Evolutionary conservation across 2,888 invertebrate genomes (phyloP), one percentile per base, ranked within the genome.

Genomic region (Proisotoma minuta): DNA sequence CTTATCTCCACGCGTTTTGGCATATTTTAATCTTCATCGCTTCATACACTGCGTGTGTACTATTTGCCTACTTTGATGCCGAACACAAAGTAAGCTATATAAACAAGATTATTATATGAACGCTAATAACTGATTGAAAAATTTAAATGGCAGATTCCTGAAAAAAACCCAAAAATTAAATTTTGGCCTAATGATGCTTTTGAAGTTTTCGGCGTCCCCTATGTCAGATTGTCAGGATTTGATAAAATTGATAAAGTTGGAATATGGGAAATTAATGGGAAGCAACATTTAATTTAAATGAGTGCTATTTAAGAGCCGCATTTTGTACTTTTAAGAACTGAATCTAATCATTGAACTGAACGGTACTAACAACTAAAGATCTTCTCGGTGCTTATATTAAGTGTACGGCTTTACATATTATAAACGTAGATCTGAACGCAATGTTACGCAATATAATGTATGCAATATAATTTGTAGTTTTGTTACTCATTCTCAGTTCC

Each of bases 1-100:
- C 89, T 0, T 90, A 90, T 78, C 81, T 91, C 75, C 90, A 91
- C 76, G 88, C 87, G 12, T 81, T 89, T 20, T 91, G 90, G 90
- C 90, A 91, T 77, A 79, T 91, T 15, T 84, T 89, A 57, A 88
- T 89, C 70, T 89, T 88, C 75, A 87, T 90, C 54, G 85, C 88
- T 0, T 84, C 87, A 29, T 90, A 89, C 74, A 87, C 88, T 3
- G 84, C 85, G 15, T 82, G 88, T 20, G 89, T 90, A 4, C 81
- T 90, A 0, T 87, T 87, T 75, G 88, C 89, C 0, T 91, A 88
- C 76, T 88, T 89, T 76, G 85, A 87, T 73, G 89, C 87, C 0
- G 81, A 82, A 58, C 84, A 86, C 53, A 88, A 89, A 75, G 81
- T 82, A 63, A 62, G 29, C 23, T 24, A 22, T 43, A 2, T 3